A percentile compares a stretch with the other conserved stretches of the same genome.
phyloP scores from a whole-genome alignment of 2,888 invertebrate genomes.

The Anagyrus pseudococci region DNA sequence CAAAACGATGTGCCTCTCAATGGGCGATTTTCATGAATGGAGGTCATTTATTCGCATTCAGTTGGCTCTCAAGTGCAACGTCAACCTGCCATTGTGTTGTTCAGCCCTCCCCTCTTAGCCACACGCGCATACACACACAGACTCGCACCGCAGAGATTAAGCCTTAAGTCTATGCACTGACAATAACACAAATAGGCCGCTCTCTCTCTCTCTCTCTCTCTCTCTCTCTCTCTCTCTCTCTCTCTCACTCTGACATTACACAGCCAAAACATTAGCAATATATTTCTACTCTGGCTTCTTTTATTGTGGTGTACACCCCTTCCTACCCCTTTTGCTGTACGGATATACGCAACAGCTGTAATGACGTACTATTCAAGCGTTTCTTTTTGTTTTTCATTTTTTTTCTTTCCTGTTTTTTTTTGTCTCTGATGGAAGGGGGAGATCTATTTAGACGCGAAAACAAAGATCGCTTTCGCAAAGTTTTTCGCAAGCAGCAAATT shows the following conservation, averaged over 20 bases:
- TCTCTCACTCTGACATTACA: conserved; percentile 48
- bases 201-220: no score
- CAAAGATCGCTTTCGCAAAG: no score
- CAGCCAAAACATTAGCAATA: conserved; percentile 38
- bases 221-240: no score
- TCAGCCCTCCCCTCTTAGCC: neutral
- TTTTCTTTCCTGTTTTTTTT: no score
- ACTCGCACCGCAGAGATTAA: conserved; percentile 41
- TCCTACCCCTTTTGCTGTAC: no score
- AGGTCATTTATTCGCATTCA: conserved; percentile 59
- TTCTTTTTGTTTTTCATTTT: no score
- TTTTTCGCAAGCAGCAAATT: no score
- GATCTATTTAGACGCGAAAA: no score
- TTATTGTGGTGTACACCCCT: conserved; percentile 18
- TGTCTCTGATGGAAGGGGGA: no score
- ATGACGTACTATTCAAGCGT: no score
- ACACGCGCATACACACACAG: no score
- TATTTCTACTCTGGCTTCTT: conserved; percentile 12
- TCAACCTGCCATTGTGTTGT: conserved; percentile 53
- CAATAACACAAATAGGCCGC: conserved; percentile 40
- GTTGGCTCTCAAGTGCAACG: conserved; percentile 46
- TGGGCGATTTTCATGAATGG: conserved; percentile 56
- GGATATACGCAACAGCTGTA: no score
- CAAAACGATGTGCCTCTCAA: conserved; percentile 25
- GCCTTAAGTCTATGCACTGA: conserved; percentile 47